Conservation (phyloP, 2,888 invertebrate genomes). For the Schizotus pectinicornis region DNA sequence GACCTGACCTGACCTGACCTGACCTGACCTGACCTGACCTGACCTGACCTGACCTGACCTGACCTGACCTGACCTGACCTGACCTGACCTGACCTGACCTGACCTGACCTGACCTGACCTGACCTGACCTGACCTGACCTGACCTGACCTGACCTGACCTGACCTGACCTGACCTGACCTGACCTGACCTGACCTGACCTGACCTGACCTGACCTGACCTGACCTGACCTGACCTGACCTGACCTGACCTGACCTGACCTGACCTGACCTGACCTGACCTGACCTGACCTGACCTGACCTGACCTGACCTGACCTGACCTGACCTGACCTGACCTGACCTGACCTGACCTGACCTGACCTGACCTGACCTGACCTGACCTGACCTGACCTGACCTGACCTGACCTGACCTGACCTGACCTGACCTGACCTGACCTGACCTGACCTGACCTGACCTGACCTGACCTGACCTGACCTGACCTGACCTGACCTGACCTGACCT, state of each 20-base stretch:
- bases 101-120: slow-evolving; percentile 31
- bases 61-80: slow-evolving; percentile 30
- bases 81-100: slow-evolving; percentile 32
- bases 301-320: slow-evolving; percentile 8
- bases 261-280: slow-evolving; percentile 15
- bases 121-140: slow-evolving; percentile 20
- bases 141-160: slow-evolving; percentile 22
- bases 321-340: slow-evolving; percentile 8
- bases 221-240: slow-evolving; percentile 16
- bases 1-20: slow-evolving; percentile 32
- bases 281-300: slow-evolving; percentile 8
- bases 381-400: slow-evolving; percentile 8
- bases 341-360: slow-evolving; percentile 8
- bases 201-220: slow-evolving; percentile 24
- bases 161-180: slow-evolving; percentile 24
- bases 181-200: slow-evolving; percentile 24
- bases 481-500: slow-evolving; percentile 24
- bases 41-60: slow-evolving; percentile 32
- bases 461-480: slow-evolving; percentile 8
- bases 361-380: slow-evolving; percentile 8
- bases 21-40: slow-evolving; percentile 31
- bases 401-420: slow-evolving; percentile 8
- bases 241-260: slow-evolving; percentile 21
- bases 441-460: slow-evolving; percentile 8
- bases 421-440: slow-evolving; percentile 8